Percentiles rank a stretch among this genome's conserved stretches.
These are phyloP conservation scores for Scomber japonicus DNA, from an alignment of 2,113 vertebrate species.

Conservation along the genomic window DNA sequence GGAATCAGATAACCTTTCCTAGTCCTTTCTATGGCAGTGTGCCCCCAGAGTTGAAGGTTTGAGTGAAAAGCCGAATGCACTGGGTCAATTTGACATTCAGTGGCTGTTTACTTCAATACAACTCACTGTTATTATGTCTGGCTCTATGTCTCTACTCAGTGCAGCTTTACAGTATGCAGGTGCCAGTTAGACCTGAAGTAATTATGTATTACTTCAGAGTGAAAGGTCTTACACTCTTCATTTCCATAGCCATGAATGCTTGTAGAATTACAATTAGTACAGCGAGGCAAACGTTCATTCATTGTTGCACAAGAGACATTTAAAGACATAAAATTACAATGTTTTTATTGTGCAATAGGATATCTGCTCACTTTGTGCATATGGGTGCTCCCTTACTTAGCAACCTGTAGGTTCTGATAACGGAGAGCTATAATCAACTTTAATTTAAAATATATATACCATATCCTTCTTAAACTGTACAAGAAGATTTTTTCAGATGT, in stretches of 20 bases:
- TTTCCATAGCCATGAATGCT: conserved; percentile 6
- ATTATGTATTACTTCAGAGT: conserved; percentile 12
- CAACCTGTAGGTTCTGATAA: too few species aligned
- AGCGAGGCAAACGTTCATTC: neutral
- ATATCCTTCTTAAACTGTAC: too few species aligned
- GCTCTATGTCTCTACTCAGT: conserved; percentile 14
- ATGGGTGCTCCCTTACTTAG: too few species aligned
- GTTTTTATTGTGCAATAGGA: neutral
- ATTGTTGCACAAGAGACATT: neutral
- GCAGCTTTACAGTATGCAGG: neutral
- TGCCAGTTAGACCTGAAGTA: conserved; percentile 12
- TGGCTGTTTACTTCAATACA: conserved; percentile 37
- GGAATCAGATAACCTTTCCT: conserved; percentile 57
- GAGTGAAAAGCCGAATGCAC: conserved; percentile 25
- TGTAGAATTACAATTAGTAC: conserved; percentile 7
- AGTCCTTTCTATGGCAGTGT: conserved; percentile 2
- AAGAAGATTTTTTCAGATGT: too few species aligned
- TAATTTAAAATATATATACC: too few species aligned
- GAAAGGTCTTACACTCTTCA: neutral
- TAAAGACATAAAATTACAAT: neutral
- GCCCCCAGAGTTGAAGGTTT: conserved; percentile 11
- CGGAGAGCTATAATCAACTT: too few species aligned
- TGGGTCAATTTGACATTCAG: conserved; percentile 53
- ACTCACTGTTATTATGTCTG: conserved; percentile 3
- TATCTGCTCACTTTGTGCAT: neutral